Percentiles rank a stretch among this genome's conserved stretches.
phyloP scores from a whole-genome alignment of 2,113 vertebrate genomes.

The Stomatorhinus ivindoensis region DNA sequence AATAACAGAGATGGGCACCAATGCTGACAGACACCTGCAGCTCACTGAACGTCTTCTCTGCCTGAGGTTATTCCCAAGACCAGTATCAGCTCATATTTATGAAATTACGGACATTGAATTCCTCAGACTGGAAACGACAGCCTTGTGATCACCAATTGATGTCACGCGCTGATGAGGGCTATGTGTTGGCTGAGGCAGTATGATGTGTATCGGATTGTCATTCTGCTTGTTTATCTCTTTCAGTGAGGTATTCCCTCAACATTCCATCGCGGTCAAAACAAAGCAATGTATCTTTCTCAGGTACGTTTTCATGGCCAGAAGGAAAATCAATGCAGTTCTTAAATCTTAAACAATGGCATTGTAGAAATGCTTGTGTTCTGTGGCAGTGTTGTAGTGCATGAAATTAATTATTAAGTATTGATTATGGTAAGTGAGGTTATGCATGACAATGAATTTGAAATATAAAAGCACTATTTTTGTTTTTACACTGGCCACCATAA shows the following conservation, averaged over 20 bases:
- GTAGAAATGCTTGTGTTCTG: background rate
- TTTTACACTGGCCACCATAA: background rate
- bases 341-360: conserved; percentile 6
- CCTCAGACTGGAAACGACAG: background rate
- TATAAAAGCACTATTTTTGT: background rate
- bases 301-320: conserved; percentile 3
- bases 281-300: background rate
- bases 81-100: conserved; percentile 1
- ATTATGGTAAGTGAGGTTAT: background rate
- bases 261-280: conserved; percentile 12
- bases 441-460: background rate
- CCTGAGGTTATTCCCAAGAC: background rate
- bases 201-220: background rate
- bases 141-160: background rate
- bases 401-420: background rate
- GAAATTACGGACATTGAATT: background rate
- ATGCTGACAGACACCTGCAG: background rate
- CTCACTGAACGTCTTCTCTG: background rate
- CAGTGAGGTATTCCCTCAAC: background rate
- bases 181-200: background rate
- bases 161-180: background rate
- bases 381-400: background rate
- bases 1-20: background rate
- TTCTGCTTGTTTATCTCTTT: conserved; percentile 8
- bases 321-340: conserved; percentile 6